phyloP scores from a whole-genome alignment of 2,113 vertebrate species.

The Phyllopteryx taeniolatus region DNA sequence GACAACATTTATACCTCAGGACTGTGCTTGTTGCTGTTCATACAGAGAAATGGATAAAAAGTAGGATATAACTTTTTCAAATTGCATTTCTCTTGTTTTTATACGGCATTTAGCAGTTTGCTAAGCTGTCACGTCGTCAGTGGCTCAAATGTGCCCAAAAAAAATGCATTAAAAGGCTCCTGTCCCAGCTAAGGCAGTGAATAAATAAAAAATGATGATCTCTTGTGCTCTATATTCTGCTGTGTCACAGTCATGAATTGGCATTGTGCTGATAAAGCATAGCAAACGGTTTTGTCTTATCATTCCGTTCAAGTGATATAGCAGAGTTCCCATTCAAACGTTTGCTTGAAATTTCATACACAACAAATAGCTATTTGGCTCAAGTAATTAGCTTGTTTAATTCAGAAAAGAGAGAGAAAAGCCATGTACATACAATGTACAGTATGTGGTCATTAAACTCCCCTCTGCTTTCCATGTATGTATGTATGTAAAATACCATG shows the following conservation, averaged over 20 bases:
- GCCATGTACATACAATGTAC: no score
- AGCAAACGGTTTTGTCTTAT: not conserved
- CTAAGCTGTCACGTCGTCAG: slow-evolving; percentile 8
- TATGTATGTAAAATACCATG: no score
- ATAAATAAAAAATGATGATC: slow-evolving; percentile 34
- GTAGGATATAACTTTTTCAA: not conserved
- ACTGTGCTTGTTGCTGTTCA: slow-evolving; percentile 24
- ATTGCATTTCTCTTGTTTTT: slow-evolving; percentile 4
- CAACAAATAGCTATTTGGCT: not conserved
- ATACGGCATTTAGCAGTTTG: slow-evolving; percentile 7
- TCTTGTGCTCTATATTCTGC: not conserved
- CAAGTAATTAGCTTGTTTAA: no score
- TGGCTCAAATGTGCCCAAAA: slow-evolving; percentile 41
- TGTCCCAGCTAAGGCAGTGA: slow-evolving; percentile 20
- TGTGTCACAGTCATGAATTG: no score
- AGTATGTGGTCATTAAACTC: no score
- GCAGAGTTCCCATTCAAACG: not conserved
- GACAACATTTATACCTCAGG: slow-evolving; percentile 55
- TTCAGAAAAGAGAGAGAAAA: no score
- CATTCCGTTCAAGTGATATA: not conserved
- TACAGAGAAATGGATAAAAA: slow-evolving; percentile 15
- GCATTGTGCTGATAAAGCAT: not conserved
- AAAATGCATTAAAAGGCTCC: slow-evolving; percentile 19
- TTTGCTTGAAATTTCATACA: not conserved
- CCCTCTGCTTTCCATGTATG: no score